Evolutionary conservation across 2,113 vertebrate genomes (phyloP).

Genomic region (Eupsittula cactorum): DNA sequence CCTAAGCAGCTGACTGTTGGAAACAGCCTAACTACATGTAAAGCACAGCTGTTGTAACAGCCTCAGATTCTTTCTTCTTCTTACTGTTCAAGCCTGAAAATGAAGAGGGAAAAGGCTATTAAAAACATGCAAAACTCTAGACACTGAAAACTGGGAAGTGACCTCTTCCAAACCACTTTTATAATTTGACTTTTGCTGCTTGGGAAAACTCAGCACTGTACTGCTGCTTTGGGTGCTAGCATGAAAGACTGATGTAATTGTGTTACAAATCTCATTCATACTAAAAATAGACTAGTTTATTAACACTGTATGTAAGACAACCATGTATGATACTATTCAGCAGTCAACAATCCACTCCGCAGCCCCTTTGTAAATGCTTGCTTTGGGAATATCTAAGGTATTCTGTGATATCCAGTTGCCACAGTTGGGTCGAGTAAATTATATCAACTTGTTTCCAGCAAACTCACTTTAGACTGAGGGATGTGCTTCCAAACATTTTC

Average conservation of each 20-base stretch:
- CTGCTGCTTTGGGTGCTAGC: background rate
- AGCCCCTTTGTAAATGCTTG: background rate
- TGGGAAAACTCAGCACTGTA: background rate
- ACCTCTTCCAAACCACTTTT: background rate
- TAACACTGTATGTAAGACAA: background rate
- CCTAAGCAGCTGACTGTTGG: background rate
- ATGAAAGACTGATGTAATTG: background rate
- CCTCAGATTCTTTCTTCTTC: background rate
- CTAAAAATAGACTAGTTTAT: background rate
- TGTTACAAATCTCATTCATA: background rate
- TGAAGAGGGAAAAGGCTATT: too few species aligned
- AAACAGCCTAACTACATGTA: background rate
- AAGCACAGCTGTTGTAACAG: background rate
- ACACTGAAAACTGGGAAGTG: background rate
- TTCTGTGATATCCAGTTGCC: background rate
- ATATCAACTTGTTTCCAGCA: background rate
- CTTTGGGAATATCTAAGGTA: background rate
- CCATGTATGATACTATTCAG: background rate
- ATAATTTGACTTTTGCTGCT: background rate
- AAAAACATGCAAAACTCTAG: background rate
- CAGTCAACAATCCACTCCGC: background rate
- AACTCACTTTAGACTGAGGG: background rate
- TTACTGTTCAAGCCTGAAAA: background rate
- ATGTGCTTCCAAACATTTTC: background rate
- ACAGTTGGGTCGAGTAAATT: background rate